Conservation (phyloP, 2,888 invertebrate genomes). For the Drosophila atroscutellata region DNA sequence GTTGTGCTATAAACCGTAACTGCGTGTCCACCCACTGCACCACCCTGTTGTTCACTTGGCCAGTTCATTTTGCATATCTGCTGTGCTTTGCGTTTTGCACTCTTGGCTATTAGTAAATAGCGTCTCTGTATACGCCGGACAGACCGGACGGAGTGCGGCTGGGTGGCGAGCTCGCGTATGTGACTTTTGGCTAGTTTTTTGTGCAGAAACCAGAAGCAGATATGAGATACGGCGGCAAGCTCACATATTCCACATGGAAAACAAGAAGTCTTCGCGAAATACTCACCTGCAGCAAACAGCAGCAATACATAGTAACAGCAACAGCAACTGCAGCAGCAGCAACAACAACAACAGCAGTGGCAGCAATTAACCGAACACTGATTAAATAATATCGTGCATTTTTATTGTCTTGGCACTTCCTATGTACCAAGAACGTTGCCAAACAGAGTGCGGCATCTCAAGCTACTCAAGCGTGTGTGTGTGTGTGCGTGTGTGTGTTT, state of each 20-base stretch:
- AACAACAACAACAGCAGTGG: conserved; percentile 12
- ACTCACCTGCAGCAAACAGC: conserved; percentile 74
- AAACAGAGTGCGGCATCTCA: conserved; percentile 61
- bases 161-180: conserved; percentile 64
- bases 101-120: background rate
- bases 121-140: conserved; percentile 10
- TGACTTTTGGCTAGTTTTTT: conserved; percentile 74
- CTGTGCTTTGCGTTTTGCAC: background rate
- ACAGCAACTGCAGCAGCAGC: background rate
- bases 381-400: conserved; percentile 74
- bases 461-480: conserved; percentile 1
- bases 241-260: conserved; percentile 69
- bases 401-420: conserved; percentile 74
- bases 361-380: conserved; percentile 43
- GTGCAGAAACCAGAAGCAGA: conserved; percentile 75
- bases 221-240: conserved; percentile 63
- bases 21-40: background rate
- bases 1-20: background rate
- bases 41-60: background rate
- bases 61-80: conserved; percentile 4
- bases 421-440: conserved; percentile 56
- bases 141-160: conserved; percentile 47
- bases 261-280: conserved; percentile 67
- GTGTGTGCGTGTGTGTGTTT: background rate
- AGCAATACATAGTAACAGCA: conserved; percentile 28